Evolutionary conservation across 2,113 vertebrate genomes (phyloP), one percentile per base, ranked within the genome.

Genomic region (Ceyx margarethae): DNA sequence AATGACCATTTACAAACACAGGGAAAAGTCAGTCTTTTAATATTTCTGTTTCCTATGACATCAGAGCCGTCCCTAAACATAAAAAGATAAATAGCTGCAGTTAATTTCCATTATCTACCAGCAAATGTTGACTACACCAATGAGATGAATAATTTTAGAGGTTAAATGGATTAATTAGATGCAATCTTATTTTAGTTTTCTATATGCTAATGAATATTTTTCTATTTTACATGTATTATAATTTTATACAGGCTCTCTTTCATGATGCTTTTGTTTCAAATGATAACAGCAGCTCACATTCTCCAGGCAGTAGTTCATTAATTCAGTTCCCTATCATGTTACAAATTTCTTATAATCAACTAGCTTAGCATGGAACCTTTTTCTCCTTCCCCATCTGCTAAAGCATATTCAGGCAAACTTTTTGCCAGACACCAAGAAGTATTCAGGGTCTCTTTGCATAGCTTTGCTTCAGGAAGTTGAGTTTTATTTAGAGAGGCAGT

Each of bases 151-250:
- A 6, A 69, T 85, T 23, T 85, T 72, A 60, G 69, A 60, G 14
- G 48, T 61, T 94, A 84, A 95, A 71, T 11, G 69, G 58, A 87
- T 78, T 64, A 93, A 85, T 90, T 83, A 88, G 80, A 65, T 88
- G 45, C 8, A 72, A 67, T 75, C 48, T 93, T 61, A n/a, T n/a
- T n/a, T n/a, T n/a, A n/a, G n/a, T n/a, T n/a, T n/a, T n/a, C n/a
- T n/a, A n/a, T n/a, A 37, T 37, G 43, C 25, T 80, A 74, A 85
- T 78, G 31, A 78, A 50, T 90, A 79, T 54, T 81, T 50, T 85
- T 82, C 42, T 53, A 37, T 13, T 73, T 28, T 45, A 57, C n/a
- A 73, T 42, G 26, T 54, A 79, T 89, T 80, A 74, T 78, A 64
- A 93, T 80, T 75, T 91, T 60, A 26, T 75, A 35, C 35, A 40